phyloP scores from a whole-genome alignment of 64 coral and sea anemone species.

The Acropora tenuis region DNA sequence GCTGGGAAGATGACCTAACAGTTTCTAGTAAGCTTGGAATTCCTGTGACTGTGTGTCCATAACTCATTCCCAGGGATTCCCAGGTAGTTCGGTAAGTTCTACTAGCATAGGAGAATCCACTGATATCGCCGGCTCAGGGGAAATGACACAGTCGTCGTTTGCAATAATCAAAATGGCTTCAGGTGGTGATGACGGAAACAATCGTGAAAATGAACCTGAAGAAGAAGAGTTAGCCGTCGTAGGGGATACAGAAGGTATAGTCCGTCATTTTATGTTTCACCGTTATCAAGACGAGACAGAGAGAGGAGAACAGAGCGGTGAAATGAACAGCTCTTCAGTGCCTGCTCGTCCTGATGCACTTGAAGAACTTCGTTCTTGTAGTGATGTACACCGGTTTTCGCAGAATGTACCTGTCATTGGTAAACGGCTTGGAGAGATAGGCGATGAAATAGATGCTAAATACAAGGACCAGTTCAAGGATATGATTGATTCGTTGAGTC shows the following conservation, averaged over 20 bases:
- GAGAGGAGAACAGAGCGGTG: conserved; percentile 52
- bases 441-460: conserved; percentile 95
- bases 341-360: conserved; percentile 88
- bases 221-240: conserved; percentile 68
- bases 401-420: conserved; percentile 85
- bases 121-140: conserved; percentile 1
- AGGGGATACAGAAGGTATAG: conserved; percentile 81
- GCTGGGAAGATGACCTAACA: too few species aligned
- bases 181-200: conserved; percentile 44
- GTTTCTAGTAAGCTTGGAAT: too few species aligned
- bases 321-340: conserved; percentile 58
- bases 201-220: conserved; percentile 66
- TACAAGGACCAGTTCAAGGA: conserved; percentile 99
- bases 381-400: conserved; percentile 66
- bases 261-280: conserved; percentile 92
- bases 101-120: neutral
- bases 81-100: too few species aligned
- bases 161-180: conserved; percentile 73
- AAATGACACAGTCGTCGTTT: neutral
- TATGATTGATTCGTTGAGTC: conserved; percentile 90
- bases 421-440: conserved; percentile 90
- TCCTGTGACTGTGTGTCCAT: too few species aligned
- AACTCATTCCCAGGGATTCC: too few species aligned
- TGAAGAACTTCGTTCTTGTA: conserved; percentile 92
- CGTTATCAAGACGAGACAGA: conserved; percentile 87